A percentile compares a stretch with the other conserved stretches of the same genome.
Conservation (phyloP, 2,113 vertebrate genomes). For the Channa maculata region DNA sequence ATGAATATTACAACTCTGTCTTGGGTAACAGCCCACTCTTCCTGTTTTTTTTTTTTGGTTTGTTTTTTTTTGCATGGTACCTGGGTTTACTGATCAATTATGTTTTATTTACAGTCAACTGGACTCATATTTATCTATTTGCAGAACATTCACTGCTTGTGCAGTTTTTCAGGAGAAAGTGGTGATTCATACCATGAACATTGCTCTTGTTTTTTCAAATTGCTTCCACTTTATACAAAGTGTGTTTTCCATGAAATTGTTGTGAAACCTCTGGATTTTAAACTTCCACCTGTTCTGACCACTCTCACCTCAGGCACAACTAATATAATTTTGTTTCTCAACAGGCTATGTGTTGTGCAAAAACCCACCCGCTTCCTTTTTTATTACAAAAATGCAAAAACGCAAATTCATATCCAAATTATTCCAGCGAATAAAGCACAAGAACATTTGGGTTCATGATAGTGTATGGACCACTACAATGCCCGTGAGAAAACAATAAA, state of each 20-base stretch:
- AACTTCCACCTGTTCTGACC: conserved; percentile 20
- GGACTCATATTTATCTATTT: neutral
- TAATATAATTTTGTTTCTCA: conserved; percentile 1
- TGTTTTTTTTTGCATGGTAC: conserved; percentile 2
- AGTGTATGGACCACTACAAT: neutral
- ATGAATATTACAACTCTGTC: no score
- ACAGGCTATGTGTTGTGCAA: neutral
- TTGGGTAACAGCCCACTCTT: conserved; percentile 32
- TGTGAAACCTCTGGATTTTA: neutral
- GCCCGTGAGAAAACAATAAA: neutral
- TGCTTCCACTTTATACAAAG: neutral
- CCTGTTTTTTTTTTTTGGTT: conserved; percentile 23
- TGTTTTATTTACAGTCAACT: conserved; percentile 10
- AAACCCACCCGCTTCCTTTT: conserved; percentile 8
- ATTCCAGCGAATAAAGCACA: neutral
- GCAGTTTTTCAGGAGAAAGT: neutral
- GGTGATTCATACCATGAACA: neutral
- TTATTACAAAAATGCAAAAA: neutral
- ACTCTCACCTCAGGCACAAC: neutral
- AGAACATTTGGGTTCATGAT: neutral
- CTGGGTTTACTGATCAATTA: conserved; percentile 29
- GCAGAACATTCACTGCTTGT: neutral
- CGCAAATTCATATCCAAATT: neutral
- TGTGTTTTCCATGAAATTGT: neutral
- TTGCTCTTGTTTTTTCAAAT: neutral